Evolutionary conservation across 2,888 invertebrate species (phyloP).

Genomic region (Argynnis bischoffii): DNA sequence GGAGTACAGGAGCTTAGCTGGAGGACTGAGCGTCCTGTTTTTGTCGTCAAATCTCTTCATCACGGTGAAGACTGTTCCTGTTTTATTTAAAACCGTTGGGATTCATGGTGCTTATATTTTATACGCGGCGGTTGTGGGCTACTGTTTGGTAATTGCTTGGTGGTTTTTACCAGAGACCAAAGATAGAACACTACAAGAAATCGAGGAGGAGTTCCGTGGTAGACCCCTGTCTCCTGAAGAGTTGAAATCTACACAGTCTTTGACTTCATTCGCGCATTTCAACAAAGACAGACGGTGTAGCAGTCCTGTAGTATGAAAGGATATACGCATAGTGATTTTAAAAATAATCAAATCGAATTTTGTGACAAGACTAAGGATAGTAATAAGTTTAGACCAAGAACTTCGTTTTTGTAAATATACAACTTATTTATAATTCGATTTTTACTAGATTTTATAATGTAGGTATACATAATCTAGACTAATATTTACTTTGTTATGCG

Average conservation of each 20-base stretch:
- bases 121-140: conserved; percentile 54
- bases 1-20: conserved; percentile 82
- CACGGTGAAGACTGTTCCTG: conserved; percentile 62
- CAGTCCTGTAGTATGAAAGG: conserved; percentile 45
- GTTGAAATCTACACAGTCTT: conserved; percentile 50
- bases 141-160: conserved; percentile 56
- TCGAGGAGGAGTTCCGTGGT: conserved; percentile 69
- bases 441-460: neutral
- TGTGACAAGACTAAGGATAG: neutral
- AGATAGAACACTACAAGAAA: conserved; percentile 67
- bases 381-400: neutral
- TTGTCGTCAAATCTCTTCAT: conserved; percentile 60
- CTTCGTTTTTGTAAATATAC: neutral
- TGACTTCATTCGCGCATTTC: conserved; percentile 48
- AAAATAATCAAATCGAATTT: neutral
- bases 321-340: neutral
- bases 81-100: conserved; percentile 52
- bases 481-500: too few relatives aligned
- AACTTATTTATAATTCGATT: neutral
- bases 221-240: conserved; percentile 51
- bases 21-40: conserved; percentile 61
- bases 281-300: conserved; percentile 51
- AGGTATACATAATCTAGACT: too few relatives aligned
- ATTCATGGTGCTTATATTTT: conserved; percentile 59
- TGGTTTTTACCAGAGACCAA: conserved; percentile 66